These are phyloP conservation scores for Trachelus troglodyta DNA, from an alignment of 2,888 invertebrate species.

Conservation along the genomic window DNA sequence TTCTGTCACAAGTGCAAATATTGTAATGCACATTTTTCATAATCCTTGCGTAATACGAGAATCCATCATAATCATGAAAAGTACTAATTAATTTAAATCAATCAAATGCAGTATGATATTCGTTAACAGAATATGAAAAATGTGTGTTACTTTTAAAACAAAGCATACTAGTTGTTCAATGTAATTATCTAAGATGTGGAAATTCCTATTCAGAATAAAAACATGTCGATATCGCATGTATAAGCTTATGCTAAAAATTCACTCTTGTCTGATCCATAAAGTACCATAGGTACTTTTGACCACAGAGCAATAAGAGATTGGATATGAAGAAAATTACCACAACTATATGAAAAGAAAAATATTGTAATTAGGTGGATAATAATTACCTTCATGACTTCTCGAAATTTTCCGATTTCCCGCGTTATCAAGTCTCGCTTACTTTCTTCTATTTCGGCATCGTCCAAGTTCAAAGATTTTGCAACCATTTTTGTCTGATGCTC, in stretches of 20 bases:
- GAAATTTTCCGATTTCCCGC: conserved; percentile 96
- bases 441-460: conserved; percentile 93
- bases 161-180: neutral
- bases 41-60: neutral
- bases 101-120: neutral
- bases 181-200: too few species aligned
- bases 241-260: neutral
- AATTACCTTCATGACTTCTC: conserved; percentile 95
- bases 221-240: neutral
- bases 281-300: neutral
- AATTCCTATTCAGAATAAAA: neutral
- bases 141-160: neutral
- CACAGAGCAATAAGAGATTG: neutral
- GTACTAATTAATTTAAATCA: neutral
- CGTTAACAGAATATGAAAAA: neutral
- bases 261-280: neutral
- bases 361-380: conserved; percentile 20
- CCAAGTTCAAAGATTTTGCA: conserved; percentile 68
- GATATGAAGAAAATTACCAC: neutral
- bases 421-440: conserved; percentile 96
- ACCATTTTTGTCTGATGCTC: conserved; percentile 68
- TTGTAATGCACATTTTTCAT: neutral
- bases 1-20: neutral
- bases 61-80: neutral
- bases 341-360: neutral